phyloP scores from a whole-genome alignment of 2,113 vertebrate species.

The Xiphias gladius region DNA sequence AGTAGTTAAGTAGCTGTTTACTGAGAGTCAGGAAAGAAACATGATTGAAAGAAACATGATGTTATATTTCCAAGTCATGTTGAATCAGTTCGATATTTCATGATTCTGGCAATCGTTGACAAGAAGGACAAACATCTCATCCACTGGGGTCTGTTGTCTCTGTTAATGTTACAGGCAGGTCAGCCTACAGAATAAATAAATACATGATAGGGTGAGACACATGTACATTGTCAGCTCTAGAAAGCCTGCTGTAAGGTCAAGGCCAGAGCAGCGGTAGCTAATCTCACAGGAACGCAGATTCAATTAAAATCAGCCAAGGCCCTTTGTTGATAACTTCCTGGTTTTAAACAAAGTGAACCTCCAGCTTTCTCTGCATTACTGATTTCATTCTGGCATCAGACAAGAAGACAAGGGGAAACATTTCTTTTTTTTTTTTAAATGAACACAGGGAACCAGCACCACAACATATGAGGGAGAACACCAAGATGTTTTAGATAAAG shows the following conservation, averaged over 20 bases:
- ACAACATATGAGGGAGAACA: background rate
- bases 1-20: constrained; percentile 50
- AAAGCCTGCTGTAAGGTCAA: constrained; percentile 64
- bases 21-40: constrained; percentile 33
- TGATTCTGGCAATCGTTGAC: constrained; percentile 54
- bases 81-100: constrained; percentile 70
- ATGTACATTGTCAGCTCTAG: constrained; percentile 26
- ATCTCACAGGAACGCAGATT: constrained; percentile 63
- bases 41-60: constrained; percentile 43
- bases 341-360: constrained; percentile 55
- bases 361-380: constrained; percentile 37
- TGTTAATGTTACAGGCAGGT: constrained; percentile 43
- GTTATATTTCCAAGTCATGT: constrained; percentile 58
- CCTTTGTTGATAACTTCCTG: constrained; percentile 64
- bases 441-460: constrained; percentile 25
- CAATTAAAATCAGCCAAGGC: constrained; percentile 50
- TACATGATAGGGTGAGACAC: constrained; percentile 38
- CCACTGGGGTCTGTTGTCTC: constrained; percentile 54
- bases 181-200: constrained; percentile 53
- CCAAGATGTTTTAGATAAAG: constrained; percentile 1
- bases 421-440: constrained; percentile 21
- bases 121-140: constrained; percentile 56
- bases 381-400: constrained; percentile 41
- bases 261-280: constrained; percentile 58
- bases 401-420: constrained; percentile 2